Evolutionary conservation across 2,113 vertebrate species (phyloP).

Genomic region (Chaetodon trifascialis): DNA sequence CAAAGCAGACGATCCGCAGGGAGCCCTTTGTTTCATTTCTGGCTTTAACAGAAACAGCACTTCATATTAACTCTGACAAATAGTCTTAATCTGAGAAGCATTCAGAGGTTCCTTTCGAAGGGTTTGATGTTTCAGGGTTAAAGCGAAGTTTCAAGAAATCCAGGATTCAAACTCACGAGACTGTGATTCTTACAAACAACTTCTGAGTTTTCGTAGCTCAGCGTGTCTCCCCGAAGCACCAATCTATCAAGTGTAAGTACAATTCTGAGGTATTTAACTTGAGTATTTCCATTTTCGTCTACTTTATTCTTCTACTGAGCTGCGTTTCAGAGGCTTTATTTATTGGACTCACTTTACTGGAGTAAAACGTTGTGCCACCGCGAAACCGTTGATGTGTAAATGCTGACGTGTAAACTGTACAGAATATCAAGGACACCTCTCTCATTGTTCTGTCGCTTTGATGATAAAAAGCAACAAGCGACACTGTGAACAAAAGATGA

Average conservation of each 20-base stretch:
- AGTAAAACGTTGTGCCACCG: neutral
- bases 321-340: neutral
- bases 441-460: too few species aligned
- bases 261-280: neutral
- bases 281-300: too few species aligned
- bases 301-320: neutral
- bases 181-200: too few species aligned
- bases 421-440: neutral
- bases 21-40: constrained; percentile 27
- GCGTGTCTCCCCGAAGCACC: too few species aligned
- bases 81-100: constrained; percentile 16
- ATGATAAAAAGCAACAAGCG: too few species aligned
- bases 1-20: constrained; percentile 44
- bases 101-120: neutral
- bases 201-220: neutral
- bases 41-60: constrained; percentile 30
- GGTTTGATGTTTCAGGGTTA: neutral
- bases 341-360: neutral
- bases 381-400: neutral
- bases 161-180: too few species aligned
- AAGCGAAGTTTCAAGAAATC: too few species aligned
- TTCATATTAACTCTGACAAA: constrained; percentile 35
- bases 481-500: neutral
- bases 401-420: neutral
- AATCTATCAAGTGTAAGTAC: neutral